Percentiles rank a stretch among this genome's conserved stretches.
phyloP scores from a whole-genome alignment of 2,113 vertebrate species.

The Rostratula benghalensis region DNA sequence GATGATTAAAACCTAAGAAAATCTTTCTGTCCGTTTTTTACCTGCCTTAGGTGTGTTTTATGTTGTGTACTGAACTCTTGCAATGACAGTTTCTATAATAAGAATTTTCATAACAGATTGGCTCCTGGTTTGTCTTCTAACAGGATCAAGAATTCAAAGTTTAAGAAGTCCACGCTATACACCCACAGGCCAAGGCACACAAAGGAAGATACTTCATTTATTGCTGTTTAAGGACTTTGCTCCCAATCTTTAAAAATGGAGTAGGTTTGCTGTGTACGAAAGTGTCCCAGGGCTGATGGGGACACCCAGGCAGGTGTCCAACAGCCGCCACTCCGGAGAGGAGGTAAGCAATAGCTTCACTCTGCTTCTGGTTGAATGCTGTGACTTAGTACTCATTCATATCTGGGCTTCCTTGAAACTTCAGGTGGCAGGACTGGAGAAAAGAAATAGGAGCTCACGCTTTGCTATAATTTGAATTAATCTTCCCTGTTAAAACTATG shows the following conservation, averaged over 20 bases:
- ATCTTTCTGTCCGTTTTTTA: background rate
- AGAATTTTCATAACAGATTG: background rate
- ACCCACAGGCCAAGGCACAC: background rate
- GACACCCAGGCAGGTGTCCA: background rate
- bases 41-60: background rate
- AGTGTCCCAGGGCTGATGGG: background rate
- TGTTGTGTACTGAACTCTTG: background rate
- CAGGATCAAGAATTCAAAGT: background rate
- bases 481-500: background rate
- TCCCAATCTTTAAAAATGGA: background rate
- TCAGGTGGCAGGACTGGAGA: background rate
- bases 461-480: background rate
- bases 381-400: background rate
- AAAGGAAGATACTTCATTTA: background rate
- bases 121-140: background rate
- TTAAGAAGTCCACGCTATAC: background rate
- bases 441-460: background rate
- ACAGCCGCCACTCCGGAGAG: background rate
- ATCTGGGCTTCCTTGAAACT: background rate
- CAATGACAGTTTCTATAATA: background rate
- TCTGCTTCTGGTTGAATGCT: background rate
- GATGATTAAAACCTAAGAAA: background rate
- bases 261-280: background rate
- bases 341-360: fast-evolving
- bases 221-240: background rate